Evolutionary conservation across 1,140 invertebrate genomes (phyloP).

Genomic region (Schlechtendalia chinensis): DNA sequence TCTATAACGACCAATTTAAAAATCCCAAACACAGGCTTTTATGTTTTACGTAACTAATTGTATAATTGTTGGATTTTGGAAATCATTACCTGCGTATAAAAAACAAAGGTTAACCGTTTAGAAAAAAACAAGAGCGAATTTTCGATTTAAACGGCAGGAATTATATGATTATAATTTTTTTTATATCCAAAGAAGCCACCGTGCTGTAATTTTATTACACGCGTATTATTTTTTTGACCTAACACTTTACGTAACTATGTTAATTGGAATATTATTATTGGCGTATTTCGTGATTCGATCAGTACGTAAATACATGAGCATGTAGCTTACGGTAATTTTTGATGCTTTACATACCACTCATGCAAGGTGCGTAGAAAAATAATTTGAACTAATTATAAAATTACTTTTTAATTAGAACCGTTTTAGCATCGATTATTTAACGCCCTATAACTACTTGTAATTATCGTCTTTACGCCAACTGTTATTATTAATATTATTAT

Average conservation of each 20-base stretch:
- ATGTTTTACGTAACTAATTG: conserved; percentile 20
- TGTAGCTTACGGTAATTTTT: neutral
- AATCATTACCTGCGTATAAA: neutral
- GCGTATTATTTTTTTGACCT: neutral
- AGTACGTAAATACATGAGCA: neutral
- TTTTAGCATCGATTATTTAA: conserved; percentile 8
- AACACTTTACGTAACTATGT: neutral
- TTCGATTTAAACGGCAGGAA: neutral
- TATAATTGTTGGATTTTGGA: neutral
- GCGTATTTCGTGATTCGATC: neutral
- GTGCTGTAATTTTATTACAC: neutral
- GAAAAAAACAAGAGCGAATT: neutral
- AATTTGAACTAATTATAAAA: conserved; percentile 32
- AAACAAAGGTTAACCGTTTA: conserved; percentile 1
- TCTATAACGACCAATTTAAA: conserved; percentile 26
- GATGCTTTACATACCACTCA: neutral
- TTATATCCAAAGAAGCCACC: neutral
- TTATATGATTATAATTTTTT: neutral
- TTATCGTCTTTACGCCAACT: neutral
- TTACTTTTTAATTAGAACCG: conserved; percentile 20
- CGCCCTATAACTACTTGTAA: neutral
- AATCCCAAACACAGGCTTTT: neutral
- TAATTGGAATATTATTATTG: neutral
- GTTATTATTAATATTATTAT: too few relatives aligned
- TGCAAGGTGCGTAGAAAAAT: conserved; percentile 4